Base-by-base conservation (phyloP, 64 coral and sea anemone genomes). In the Actinia tenebrosa region DNA sequence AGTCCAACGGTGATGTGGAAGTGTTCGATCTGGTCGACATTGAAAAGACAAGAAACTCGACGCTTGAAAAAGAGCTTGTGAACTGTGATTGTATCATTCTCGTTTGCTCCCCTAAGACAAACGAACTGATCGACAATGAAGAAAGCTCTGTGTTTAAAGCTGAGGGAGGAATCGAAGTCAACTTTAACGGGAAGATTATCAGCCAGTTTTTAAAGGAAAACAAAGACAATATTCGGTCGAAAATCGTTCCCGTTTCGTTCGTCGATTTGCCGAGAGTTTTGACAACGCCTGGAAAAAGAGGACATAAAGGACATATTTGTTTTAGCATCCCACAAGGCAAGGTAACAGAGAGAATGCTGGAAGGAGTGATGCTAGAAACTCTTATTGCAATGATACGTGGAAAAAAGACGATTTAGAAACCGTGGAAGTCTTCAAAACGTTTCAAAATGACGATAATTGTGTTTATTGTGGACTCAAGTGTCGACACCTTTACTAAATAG, bases 171-270 rank as follows among this genome's bases (percentile, higher is more conserved):
- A 64, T 81, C n/a, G 53, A 86, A 80, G 71, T 91, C 4, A 89
- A 56, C 37, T 95, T 95, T 83, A 89, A 95, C 69, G 93, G 93
- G 44, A 91, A 86, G 82, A 75, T 86, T 77, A 91, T 95, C 45
- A 86, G 78, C 77, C 60, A 81, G 44, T 52, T 54, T 71, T 60
- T 95, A 8, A 88, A 86, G 44, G 86, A 91, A 22, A 58, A 56
- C 54, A 84, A 91, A 52, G 89, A 86, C 22, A 95, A 91, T 63
- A 83, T 95, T 64, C 61, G 89, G 19, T 43, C 47, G 5, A 95
- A 91, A 56, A 1, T 95, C 23, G 91, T 95, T 64, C 93, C 86
- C 1, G 87, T 95, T 23, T 91, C 93, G 10, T 91, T 95, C 83
- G 89, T 91, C 27, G 93, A 91, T 50, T 71, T 95, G 15, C 93